Conservation (phyloP, 2,113 vertebrate species). For the Ictalurus furcatus region DNA sequence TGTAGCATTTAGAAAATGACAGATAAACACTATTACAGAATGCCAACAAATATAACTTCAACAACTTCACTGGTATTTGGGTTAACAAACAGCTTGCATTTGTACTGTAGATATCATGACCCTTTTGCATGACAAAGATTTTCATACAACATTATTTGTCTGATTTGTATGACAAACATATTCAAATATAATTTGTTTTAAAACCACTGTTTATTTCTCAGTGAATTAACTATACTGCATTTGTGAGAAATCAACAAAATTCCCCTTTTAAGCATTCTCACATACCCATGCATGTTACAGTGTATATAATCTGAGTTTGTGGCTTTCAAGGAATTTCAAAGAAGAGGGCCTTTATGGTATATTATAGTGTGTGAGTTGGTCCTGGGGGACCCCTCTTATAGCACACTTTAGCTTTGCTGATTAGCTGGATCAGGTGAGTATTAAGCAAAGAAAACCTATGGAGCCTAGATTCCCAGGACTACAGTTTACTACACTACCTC, state of each 20-base stretch:
- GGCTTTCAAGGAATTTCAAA: neutral
- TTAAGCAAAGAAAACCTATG: neutral
- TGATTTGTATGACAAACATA: neutral
- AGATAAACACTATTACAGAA: neutral
- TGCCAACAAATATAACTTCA: neutral
- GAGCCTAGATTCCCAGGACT: neutral
- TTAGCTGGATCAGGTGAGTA: neutral
- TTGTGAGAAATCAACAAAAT: neutral
- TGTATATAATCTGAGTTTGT: neutral
- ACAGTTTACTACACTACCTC: neutral
- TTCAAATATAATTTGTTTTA: neutral
- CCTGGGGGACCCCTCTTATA: neutral
- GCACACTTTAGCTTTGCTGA: neutral
- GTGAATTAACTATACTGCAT: neutral
- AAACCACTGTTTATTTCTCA: neutral
- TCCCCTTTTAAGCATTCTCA: neutral
- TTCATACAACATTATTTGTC: neutral
- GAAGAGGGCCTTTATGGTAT: neutral
- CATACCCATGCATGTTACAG: neutral
- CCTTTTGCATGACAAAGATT: neutral
- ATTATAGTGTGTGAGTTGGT: neutral
- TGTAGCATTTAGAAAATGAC: neutral
- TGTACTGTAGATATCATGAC: neutral
- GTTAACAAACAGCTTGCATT: neutral
- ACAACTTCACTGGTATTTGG: neutral